A percentile compares a stretch with the other conserved stretches of the same genome.
These are phyloP conservation scores for Cassiopea andromeda DNA, from an alignment of 30 jellyfish, hydroid and myxozoan species.

Conservation along the genomic window DNA sequence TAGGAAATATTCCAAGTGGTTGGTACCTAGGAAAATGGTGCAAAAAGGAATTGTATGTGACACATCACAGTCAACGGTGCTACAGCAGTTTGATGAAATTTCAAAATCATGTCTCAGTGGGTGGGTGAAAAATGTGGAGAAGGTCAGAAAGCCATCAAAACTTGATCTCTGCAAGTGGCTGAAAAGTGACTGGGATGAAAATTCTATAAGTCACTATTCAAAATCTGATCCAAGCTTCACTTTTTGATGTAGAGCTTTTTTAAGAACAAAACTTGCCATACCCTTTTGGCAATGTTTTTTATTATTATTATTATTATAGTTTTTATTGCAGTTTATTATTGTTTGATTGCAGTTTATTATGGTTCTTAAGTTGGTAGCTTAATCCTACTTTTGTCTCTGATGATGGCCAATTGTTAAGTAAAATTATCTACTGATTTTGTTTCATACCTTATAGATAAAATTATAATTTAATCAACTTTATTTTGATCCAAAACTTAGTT, in stretches of 20 bases:
- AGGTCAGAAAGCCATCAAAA: not conserved
- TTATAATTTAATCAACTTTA: no score
- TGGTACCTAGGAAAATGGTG: not conserved
- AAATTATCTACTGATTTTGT: no score
- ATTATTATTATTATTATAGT: no score
- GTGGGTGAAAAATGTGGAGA: conserved; percentile 13
- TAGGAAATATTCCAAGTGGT: not conserved
- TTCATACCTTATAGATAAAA: no score
- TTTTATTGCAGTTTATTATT: no score
- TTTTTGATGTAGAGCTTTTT: not conserved
- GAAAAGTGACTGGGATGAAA: conserved; percentile 3
- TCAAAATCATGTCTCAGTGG: conserved; percentile 4
- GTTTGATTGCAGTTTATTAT: no score
- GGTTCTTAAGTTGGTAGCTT: no score
- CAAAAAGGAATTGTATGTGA: not conserved
- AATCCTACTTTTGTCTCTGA: no score
- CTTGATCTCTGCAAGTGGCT: conserved; percentile 48
- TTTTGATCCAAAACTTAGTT: not conserved
- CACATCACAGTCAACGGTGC: not conserved
- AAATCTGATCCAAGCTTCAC: not conserved
- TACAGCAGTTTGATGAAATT: conserved; percentile 38
- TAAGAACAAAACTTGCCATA: not conserved
- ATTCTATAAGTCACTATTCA: conserved; percentile 13
- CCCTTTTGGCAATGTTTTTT: no score
- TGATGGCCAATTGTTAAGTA: no score